Base-by-base conservation (phyloP, 2,113 vertebrate genomes). In the Melanocharis versteri region DNA sequence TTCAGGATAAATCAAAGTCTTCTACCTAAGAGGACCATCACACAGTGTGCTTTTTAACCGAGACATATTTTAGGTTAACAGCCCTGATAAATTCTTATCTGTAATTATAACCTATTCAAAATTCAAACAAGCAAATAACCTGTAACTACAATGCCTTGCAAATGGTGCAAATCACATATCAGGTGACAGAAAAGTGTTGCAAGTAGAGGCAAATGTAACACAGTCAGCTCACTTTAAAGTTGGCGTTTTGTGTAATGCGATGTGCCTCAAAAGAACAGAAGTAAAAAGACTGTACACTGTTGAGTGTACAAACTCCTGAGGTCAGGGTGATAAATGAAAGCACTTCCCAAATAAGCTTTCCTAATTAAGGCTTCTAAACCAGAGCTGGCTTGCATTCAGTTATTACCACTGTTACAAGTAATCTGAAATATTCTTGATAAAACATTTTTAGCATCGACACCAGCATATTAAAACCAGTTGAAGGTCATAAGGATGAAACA, bases 341-440 rank as follows among this genome's bases (percentile, higher is more conserved):
- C 83, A 81, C 80, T 97, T 97, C 95, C 94, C 97, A 97, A 98
- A 97, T 86, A 97, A 97, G 82, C 88, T 79, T 96, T 95, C 93
- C 96, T 96, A 93, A 92, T 96, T 90, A 97, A 96, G 94, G 68
- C 85, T 96, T 94, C 89, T 83, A 93, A 96, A 93, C 72, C 66
- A 93, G 89, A 85, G 53, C 44, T 96, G 73, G 89, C 95, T 96
- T 95, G 91, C 84, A 66, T 96, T 96, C 96, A 95, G 70, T 91
- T 87, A 96, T 92, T 40, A 94, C 57, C 89, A 96, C 84, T 94
- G 95, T 70, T 95, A 93, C 57, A 94, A 97, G 96, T 90, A 97
- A 78, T 95, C 95, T 91, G 87, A 97, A 96, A 96, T 90, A 97
- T 82, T 82, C 83, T 88, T 97, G 97, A 98, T 97, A 98, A 98